Evolutionary conservation across 2,113 vertebrate species (phyloP), one percentile per base, ranked within the genome.

Genomic region (Emberiza fucata): DNA sequence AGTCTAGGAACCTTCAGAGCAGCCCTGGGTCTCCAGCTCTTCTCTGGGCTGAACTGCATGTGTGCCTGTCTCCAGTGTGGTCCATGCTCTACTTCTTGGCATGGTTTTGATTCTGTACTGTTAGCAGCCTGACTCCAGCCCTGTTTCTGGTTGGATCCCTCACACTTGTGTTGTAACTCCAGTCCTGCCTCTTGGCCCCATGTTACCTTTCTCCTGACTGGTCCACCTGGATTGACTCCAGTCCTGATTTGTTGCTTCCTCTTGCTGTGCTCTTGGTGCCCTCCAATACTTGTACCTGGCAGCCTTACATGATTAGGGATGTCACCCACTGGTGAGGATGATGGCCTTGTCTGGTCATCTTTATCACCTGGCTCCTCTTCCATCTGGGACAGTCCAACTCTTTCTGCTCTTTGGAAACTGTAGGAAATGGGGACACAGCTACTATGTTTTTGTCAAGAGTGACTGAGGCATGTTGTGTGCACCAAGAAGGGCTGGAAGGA

Each of bases 161-260:
- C 23, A 39, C 15, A 42, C 2, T 9, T 75, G 25, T 47, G 11
- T 12, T 66, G 15, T 61, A 66, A 11, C 28, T 87, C 9, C 17
- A 42, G 40, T 85, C 18, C 59, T 71, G 22, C 25, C 11, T 64
- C 68, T 82, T 64, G 40, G 6, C 9, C 4, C 6, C 21, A 18
- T 28, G 22, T 45, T 27, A 5, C 14, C 11, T 22, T 80, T 10
- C 22, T 71, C 40, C 27, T 35, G 7, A 63, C 27, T 29, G 11
- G 4, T 6, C 3, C 2, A 1, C 0, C 57, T 39, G 8, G 13
- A n/a, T 5, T 24, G 18, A 44, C 11, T 2, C 25, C 27, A 27
- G 33, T 2, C 17, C 17, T 44, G 11, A 1, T 66, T 75, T 85
- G 8, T 25, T 44, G 21, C 24, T 61, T 61, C 16, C 9, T 64